phyloP scores from a whole-genome alignment of 2,888 invertebrate species.

The Leptinotarsa juncta region DNA sequence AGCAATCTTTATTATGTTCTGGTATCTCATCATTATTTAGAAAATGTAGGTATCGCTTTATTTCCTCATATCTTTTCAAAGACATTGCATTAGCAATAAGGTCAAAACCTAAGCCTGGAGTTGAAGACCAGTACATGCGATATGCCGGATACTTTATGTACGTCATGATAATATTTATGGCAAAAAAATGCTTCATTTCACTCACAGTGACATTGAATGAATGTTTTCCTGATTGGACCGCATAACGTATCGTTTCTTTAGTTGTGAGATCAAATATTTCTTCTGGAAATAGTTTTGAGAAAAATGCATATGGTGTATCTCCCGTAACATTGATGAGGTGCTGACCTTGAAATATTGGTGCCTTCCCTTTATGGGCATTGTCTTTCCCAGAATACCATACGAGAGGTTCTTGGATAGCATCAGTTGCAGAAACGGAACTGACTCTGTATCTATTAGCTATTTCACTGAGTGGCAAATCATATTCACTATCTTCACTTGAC shows the following conservation, averaged over 20 bases:
- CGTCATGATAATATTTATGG: conserved; percentile 27
- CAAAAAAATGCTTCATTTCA: conserved; percentile 32
- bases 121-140: conserved; percentile 30
- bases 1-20: background rate
- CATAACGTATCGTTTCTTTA: background rate
- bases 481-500: too few relatives aligned
- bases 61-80: conserved; percentile 4
- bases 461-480: too few relatives aligned
- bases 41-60: background rate
- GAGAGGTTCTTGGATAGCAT: too few relatives aligned
- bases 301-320: too few relatives aligned
- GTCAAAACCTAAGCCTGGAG: conserved; percentile 20
- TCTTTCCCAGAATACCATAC: too few relatives aligned
- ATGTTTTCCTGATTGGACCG: conserved; percentile 9
- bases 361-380: too few relatives aligned
- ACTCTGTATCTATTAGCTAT: too few relatives aligned
- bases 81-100: background rate
- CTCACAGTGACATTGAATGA: conserved; percentile 16
- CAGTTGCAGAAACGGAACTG: too few relatives aligned
- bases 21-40: background rate
- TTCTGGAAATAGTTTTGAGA: too few relatives aligned
- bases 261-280: background rate
- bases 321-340: too few relatives aligned
- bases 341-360: too few relatives aligned
- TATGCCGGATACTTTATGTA: conserved; percentile 33